A percentile compares a stretch with the other conserved stretches of the same genome.
These are phyloP conservation scores for Epizoanthus ramosus DNA, from an alignment of 92 coral and sea anemone species.

Conservation along the genomic window DNA sequence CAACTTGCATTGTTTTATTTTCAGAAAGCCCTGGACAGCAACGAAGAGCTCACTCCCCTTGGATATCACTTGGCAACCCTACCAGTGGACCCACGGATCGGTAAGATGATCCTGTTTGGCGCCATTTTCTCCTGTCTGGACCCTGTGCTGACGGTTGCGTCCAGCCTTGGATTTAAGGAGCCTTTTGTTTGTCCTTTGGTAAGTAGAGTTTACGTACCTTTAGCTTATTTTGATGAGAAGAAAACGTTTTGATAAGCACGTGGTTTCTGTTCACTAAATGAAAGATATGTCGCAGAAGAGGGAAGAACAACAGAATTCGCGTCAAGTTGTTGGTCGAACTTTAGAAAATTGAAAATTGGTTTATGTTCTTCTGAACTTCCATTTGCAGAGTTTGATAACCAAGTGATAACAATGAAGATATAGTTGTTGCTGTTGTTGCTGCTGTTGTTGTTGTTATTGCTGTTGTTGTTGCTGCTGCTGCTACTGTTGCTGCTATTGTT, in stretches of 20 bases:
- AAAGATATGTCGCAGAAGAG: no score
- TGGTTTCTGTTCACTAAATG: background rate
- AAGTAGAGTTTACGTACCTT: background rate
- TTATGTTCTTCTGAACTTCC: no score
- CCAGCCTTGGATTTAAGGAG: conserved; percentile 89
- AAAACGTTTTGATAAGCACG: background rate
- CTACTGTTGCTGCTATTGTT: no score
- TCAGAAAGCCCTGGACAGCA: conserved; percentile 85
- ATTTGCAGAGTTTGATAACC: no score
- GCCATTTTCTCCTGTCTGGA: conserved; percentile 98
- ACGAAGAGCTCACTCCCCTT: conserved; percentile 88
- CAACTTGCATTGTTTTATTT: background rate
- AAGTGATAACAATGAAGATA: no score
- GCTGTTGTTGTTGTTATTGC: no score
- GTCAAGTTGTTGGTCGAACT: no score
- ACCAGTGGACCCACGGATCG: conserved; percentile 97
- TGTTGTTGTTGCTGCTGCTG: no score
- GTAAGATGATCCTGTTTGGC: conserved; percentile 94
- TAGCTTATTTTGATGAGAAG: background rate
- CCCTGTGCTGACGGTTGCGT: conserved; percentile 94
- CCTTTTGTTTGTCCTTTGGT: conserved; percentile 95
- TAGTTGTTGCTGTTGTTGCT: no score
- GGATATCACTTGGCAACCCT: conserved; percentile 92
- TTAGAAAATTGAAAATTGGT: no score
- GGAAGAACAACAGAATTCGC: background rate